phyloP scores from a whole-genome alignment of 2,113 vertebrate genomes.

The Orycteropus afer region DNA sequence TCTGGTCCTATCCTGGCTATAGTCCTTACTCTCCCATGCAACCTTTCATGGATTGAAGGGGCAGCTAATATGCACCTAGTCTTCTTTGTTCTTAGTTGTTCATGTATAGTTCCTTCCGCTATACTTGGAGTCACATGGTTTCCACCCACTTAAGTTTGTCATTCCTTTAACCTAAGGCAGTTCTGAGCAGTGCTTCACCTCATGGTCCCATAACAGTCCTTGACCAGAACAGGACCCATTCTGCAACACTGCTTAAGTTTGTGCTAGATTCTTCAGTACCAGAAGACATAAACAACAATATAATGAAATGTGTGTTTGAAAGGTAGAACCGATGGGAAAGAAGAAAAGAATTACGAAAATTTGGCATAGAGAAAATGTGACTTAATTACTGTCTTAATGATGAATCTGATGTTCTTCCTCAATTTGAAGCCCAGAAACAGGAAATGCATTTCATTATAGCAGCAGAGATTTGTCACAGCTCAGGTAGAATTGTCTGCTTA shows the following conservation, averaged over 20 bases:
- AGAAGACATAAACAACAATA: background rate
- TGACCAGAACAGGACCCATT: background rate
- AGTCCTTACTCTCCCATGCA: background rate
- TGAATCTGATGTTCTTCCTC: conserved; percentile 9
- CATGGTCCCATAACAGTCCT: background rate
- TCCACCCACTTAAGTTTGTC: background rate
- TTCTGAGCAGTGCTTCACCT: background rate
- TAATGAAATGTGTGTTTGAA: background rate
- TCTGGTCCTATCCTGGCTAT: too few relatives aligned
- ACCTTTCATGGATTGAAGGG: background rate
- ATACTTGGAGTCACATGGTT: background rate
- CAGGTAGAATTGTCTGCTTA: background rate
- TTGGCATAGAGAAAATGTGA: background rate
- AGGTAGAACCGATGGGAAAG: background rate
- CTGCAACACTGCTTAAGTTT: background rate
- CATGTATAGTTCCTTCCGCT: background rate
- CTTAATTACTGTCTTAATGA: conserved; percentile 25
- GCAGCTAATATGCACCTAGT: background rate
- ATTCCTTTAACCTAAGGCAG: background rate
- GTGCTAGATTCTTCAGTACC: background rate
- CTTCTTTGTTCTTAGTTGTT: background rate
- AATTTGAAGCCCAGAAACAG: background rate
- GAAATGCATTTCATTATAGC: background rate
- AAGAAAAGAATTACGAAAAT: conserved; percentile 24
- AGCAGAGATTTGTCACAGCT: background rate